Evolutionary conservation across 2,797 vertebrate species (phyloP), one percentile per base, ranked within the genome.

Genomic region (Leptatherina wallacei): DNA sequence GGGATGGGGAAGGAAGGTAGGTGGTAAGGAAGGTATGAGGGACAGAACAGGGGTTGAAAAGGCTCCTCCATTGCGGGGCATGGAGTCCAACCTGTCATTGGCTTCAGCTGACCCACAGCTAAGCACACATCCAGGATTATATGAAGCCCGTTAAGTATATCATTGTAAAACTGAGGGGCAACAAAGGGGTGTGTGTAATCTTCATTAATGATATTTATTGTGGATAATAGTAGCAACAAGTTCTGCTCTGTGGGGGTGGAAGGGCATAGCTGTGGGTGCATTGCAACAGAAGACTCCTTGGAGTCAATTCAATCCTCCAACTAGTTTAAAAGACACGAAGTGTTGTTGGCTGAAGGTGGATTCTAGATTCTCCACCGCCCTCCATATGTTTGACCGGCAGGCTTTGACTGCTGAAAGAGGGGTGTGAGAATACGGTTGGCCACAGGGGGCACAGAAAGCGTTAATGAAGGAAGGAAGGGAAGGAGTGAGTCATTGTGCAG

Each of bases 401-500:
- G 60, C n/a, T 42, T 62, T 10, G 24, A 47, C 60, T 40, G 64
- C 66, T 81, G 64, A 75, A 35, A 73, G 71, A 72, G 47, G 49
- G 40, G 71, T 61, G 75, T 80, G 79, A 79, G 30, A 69, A 70
- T 61, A 64, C 63, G 70, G 16, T 61, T 81, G 77, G 69, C 62
- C 67, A 35, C 36, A 11, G 20, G 59, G 63, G 36, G 60, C 52
- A 72, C 51, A 57, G 67, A 78, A 70, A 78, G 76, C 12, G 27
- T 36, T 42, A 70, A 81, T 76, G 78, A 75, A 78, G 71, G 71
- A 52, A 64, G 58, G 62, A 60, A 78, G 74, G 74, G 81, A 85
- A 84, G 61, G 72, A 84, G 68, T 81, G 79, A 85, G 74, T 85
- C 81, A 74, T 79, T 83, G 77, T 68, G 70, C 71, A 87, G 75